phyloP scores from a whole-genome alignment of 2,113 vertebrate species.

The Channa maculata region DNA sequence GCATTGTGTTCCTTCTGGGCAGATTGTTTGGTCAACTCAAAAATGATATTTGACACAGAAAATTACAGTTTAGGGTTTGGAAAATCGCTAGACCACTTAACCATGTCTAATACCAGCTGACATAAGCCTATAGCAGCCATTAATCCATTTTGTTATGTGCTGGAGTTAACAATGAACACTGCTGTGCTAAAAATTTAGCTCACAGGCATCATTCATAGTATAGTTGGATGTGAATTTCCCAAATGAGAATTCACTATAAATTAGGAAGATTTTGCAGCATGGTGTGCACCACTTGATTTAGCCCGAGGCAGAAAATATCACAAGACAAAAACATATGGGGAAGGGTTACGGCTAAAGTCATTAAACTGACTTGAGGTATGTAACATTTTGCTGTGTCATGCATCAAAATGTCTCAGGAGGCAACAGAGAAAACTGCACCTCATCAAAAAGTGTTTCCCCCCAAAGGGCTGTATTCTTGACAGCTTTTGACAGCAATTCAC shows the following conservation, averaged over 20 bases:
- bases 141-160: slow-evolving; percentile 55
- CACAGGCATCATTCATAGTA: slow-evolving; percentile 27
- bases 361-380: slow-evolving; percentile 45
- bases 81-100: not conserved
- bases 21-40: not conserved
- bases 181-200: slow-evolving; percentile 50
- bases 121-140: slow-evolving; percentile 39
- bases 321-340: slow-evolving; percentile 42
- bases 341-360: slow-evolving; percentile 32
- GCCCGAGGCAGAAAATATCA: slow-evolving; percentile 36
- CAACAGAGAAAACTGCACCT: slow-evolving; percentile 48
- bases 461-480: slow-evolving; percentile 29
- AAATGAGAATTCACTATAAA: slow-evolving; percentile 39
- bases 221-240: slow-evolving; percentile 27
- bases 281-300: not conserved
- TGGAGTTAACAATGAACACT: slow-evolving; percentile 56
- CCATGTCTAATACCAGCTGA: not conserved
- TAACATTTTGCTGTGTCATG: slow-evolving; percentile 55
- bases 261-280: slow-evolving; percentile 40
- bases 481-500: slow-evolving; percentile 60
- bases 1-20: not conserved
- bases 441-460: slow-evolving; percentile 54
- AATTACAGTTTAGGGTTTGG: not conserved
- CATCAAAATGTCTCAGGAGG: slow-evolving; percentile 56
- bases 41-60: not conserved